phyloP scores from a whole-genome alignment of 2,797 vertebrate genomes.

The Gila robusta region DNA sequence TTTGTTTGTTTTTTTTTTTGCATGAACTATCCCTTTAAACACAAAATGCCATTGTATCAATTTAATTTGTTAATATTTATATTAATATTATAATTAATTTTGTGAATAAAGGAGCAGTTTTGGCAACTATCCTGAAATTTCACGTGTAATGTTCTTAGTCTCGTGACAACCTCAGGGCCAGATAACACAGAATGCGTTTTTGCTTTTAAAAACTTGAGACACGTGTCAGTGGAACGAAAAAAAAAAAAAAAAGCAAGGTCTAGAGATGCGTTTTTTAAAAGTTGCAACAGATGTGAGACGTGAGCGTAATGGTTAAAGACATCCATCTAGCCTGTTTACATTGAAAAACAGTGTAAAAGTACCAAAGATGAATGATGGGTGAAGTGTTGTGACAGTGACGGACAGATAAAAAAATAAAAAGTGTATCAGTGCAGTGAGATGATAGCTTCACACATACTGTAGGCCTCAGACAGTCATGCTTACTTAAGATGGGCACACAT shows the following conservation, averaged over 20 bases:
- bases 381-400: slow-evolving; percentile 29
- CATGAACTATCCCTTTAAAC: too few relatives aligned
- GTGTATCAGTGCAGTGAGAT: slow-evolving; percentile 44
- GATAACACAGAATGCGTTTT: neutral
- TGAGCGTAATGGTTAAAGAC: neutral
- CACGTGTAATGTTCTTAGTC: neutral
- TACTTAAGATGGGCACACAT: slow-evolving; percentile 48
- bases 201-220: neutral
- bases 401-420: slow-evolving; percentile 1
- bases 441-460: slow-evolving; percentile 46
- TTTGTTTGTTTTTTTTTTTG: too few relatives aligned
- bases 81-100: neutral
- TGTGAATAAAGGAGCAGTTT: neutral
- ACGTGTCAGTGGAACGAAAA: neutral
- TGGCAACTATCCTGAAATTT: neutral
- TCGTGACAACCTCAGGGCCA: neutral
- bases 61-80: neutral
- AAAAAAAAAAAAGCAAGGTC: too few relatives aligned
- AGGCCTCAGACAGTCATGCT: slow-evolving; percentile 5
- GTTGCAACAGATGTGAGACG: neutral
- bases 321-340: neutral
- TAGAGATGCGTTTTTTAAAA: neutral
- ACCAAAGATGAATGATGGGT: neutral
- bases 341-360: neutral
- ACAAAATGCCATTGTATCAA: neutral